Percentiles rank a stretch among this genome's conserved stretches.
These are phyloP conservation scores for Diadegma fenestrale DNA, from an alignment of 2,888 invertebrate species.

Conservation along the genomic window DNA sequence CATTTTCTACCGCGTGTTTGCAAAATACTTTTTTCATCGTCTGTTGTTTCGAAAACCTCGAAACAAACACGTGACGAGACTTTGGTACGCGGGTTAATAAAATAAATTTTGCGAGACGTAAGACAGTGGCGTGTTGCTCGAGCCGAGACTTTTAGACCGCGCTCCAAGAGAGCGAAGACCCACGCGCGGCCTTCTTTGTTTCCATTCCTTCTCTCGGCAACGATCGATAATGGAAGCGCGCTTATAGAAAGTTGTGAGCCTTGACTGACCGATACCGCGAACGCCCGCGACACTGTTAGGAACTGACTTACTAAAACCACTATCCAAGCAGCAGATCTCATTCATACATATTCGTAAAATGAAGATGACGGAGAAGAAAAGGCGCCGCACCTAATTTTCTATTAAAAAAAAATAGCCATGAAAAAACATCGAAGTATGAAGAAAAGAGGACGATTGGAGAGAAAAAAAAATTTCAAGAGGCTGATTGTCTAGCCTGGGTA, in stretches of 20 bases:
- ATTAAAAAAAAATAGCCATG: background rate
- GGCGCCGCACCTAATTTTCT: slow-evolving; percentile 1
- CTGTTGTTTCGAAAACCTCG: background rate
- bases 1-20: background rate
- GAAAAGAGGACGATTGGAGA: background rate
- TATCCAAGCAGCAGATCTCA: slow-evolving; percentile 26
- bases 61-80: background rate
- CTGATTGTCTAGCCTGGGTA: background rate
- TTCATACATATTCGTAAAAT: slow-evolving; percentile 6
- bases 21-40: background rate
- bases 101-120: slow-evolving; percentile 30
- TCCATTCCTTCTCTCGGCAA: slow-evolving; percentile 55
- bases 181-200: slow-evolving; percentile 68
- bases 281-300: slow-evolving; percentile 45
- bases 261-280: slow-evolving; percentile 68
- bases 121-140: slow-evolving; percentile 27
- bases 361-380: slow-evolving; percentile 42
- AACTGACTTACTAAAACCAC: slow-evolving; percentile 28
- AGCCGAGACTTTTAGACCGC: slow-evolving; percentile 48
- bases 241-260: slow-evolving; percentile 69
- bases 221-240: slow-evolving; percentile 69
- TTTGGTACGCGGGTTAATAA: slow-evolving; percentile 22
- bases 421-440: slow-evolving; percentile 8
- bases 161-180: slow-evolving; percentile 62
- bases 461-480: slow-evolving; percentile 3